Conservation (phyloP, 2,797 vertebrate genomes). For the Masticophis lateralis region DNA sequence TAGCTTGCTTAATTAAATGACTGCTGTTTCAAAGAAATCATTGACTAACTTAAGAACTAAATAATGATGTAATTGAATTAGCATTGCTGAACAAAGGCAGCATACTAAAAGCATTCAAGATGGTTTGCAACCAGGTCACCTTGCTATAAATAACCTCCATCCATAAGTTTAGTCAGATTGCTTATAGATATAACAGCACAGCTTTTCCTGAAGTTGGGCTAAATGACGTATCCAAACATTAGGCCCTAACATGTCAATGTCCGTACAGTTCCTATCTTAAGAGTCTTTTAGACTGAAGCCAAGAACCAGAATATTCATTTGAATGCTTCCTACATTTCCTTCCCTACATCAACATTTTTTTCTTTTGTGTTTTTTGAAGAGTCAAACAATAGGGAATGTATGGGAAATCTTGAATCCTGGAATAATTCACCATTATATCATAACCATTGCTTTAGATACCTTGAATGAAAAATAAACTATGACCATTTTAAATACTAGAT, state of each 20-base stretch:
- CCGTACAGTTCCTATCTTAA: background rate
- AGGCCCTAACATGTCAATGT: background rate
- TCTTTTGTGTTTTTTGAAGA: background rate
- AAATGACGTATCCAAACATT: background rate
- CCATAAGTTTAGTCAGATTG: background rate
- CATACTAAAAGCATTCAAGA: background rate
- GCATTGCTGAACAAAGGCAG: background rate
- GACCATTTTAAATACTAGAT: background rate
- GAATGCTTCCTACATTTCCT: background rate
- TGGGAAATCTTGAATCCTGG: background rate
- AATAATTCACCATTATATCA: background rate
- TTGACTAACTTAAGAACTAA: background rate
- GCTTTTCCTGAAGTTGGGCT: background rate
- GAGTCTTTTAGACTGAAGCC: background rate
- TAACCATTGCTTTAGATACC: background rate
- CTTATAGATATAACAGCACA: background rate
- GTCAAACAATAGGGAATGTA: background rate
- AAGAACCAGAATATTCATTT: background rate
- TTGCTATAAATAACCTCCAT: background rate
- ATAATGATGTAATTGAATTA: background rate
- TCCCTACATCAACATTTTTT: background rate
- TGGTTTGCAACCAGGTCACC: background rate
- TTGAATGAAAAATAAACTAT: background rate
- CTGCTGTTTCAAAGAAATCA: background rate
- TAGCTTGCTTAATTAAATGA: background rate